These are phyloP conservation scores for Zygogramma bicolorata DNA, from an alignment of 2,888 invertebrate species.

Conservation along the genomic window DNA sequence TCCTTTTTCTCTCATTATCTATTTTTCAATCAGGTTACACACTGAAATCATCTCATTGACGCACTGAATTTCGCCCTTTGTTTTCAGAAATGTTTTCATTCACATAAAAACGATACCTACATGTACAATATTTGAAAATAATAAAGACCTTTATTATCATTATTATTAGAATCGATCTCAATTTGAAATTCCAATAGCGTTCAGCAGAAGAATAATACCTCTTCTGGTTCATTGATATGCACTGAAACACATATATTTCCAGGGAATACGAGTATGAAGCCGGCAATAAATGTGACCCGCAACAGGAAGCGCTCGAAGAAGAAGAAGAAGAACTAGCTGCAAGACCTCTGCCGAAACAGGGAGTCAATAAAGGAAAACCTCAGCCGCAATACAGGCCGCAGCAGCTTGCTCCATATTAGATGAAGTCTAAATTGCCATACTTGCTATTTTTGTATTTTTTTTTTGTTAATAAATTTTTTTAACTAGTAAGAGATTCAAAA, in stretches of 20 bases:
- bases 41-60: too few species aligned
- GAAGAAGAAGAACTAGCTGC: constrained; percentile 43
- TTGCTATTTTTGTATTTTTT: not conserved
- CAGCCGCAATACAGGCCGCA: constrained; percentile 14
- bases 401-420: not conserved
- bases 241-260: constrained; percentile 15
- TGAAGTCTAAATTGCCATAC: constrained; percentile 5
- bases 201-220: too few species aligned
- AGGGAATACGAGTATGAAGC: constrained; percentile 86
- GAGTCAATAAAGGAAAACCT: not conserved
- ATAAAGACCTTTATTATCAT: too few species aligned
- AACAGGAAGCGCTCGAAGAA: constrained; percentile 62
- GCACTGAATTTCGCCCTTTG: too few species aligned
- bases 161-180: too few species aligned
- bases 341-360: not conserved
- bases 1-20: too few species aligned
- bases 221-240: not conserved
- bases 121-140: too few species aligned
- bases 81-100: too few species aligned
- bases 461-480: not conserved
- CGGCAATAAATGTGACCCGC: constrained; percentile 79
- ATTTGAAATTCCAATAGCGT: too few species aligned
- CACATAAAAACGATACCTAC: too few species aligned
- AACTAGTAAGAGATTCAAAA: not conserved
- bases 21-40: too few species aligned